Percentiles rank a stretch among this genome's conserved stretches.
These are phyloP conservation scores for Mirza zaza DNA, from an alignment of 2,113 vertebrate genomes.

Conservation along the genomic window DNA sequence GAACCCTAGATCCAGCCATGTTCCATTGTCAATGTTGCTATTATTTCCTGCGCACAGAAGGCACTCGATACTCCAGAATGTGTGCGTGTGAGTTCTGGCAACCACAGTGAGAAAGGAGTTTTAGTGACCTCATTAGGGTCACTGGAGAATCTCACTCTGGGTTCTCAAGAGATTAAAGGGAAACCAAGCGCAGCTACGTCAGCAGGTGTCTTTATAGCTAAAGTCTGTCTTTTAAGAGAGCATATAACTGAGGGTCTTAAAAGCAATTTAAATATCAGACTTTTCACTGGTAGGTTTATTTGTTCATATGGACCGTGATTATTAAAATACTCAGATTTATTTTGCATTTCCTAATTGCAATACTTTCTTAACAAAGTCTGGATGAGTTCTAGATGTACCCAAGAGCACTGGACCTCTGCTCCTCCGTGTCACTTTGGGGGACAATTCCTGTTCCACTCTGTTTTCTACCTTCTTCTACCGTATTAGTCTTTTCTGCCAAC, in stretches of 20 bases:
- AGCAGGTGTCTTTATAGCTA: neutral
- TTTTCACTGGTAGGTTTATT: neutral
- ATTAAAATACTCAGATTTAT: constrained; percentile 5
- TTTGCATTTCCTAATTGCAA: neutral
- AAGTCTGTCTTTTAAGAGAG: neutral
- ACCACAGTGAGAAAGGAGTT: neutral
- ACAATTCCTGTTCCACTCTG: too few relatives aligned
- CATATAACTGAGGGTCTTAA: neutral
- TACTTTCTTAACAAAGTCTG: neutral
- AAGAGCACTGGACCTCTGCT: neutral
- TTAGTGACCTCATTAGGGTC: neutral
- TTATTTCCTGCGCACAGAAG: neutral
- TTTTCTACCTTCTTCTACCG: neutral
- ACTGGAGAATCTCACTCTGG: neutral
- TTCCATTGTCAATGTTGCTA: neutral
- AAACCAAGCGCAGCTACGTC: neutral
- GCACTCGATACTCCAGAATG: neutral
- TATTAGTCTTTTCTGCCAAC: neutral
- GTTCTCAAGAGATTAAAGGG: neutral
- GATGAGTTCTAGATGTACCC: neutral
- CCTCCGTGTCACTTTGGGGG: too few relatives aligned
- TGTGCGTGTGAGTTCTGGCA: neutral
- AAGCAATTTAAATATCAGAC: neutral
- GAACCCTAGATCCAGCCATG: neutral
- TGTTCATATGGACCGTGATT: neutral